Conservation (phyloP, 2,797 vertebrate species). For the Tarsius wallacei region DNA sequence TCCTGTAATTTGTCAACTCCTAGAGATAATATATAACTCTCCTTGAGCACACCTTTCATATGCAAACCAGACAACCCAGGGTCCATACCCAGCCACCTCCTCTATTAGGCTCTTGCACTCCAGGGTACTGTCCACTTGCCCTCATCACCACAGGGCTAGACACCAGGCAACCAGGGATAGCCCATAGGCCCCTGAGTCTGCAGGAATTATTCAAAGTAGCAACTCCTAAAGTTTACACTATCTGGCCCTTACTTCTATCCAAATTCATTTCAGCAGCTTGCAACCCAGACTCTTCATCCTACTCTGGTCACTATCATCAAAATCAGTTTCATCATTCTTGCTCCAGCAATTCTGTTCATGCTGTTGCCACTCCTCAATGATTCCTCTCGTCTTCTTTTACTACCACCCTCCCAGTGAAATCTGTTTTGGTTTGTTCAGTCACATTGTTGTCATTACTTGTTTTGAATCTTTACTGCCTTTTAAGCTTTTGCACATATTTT, state of each 20-base stretch:
- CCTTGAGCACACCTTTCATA: not conserved
- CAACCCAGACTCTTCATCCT: not conserved
- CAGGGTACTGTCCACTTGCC: not conserved
- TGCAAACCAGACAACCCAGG: not conserved
- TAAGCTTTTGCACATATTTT: not conserved
- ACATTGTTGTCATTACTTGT: not conserved
- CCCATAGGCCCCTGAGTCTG: not conserved
- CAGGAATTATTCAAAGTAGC: not conserved
- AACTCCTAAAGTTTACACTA: not conserved
- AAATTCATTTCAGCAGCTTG: not conserved
- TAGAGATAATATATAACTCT: not conserved
- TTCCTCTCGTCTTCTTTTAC: not conserved
- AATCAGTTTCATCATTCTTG: not conserved
- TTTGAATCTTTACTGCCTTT: not conserved
- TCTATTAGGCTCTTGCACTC: not conserved
- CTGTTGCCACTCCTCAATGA: rapidly evolving
- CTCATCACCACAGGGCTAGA: not conserved
- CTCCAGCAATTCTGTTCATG: not conserved
- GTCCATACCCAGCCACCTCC: too few relatives aligned
- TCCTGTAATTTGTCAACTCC: not conserved
- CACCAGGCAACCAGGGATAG: not conserved
- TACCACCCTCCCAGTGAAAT: not conserved
- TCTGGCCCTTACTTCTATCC: not conserved
- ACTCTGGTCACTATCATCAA: not conserved
- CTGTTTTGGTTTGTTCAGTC: not conserved